phyloP scores from a whole-genome alignment of 2,888 invertebrate species.

The Seira ritae region DNA sequence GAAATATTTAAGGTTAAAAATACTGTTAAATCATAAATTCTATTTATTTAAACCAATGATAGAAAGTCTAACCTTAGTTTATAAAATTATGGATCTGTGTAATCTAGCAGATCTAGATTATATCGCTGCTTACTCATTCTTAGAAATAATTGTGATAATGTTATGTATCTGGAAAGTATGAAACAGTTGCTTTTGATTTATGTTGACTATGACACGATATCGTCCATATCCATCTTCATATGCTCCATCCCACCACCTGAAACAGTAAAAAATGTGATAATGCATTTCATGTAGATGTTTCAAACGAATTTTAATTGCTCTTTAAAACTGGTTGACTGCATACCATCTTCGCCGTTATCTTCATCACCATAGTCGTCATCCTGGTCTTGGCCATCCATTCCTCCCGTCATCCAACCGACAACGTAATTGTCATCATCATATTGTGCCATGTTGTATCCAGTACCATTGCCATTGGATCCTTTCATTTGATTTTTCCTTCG shows the following conservation, averaged over 20 bases:
- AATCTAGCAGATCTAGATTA: no score
- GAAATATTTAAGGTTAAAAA: not conserved
- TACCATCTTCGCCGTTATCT: conserved; percentile 33
- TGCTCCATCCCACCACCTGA: not conserved
- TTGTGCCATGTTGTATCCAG: not conserved
- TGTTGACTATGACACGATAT: conserved; percentile 32
- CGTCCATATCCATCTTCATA: conserved; percentile 57
- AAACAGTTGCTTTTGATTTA: conserved; percentile 1
- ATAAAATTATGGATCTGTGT: no score
- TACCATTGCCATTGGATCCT: conserved; percentile 36
- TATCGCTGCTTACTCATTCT: no score
- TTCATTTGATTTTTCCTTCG: conserved; percentile 64
- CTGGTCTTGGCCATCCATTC: conserved; percentile 41
- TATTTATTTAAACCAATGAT: no score
- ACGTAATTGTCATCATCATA: conserved; percentile 40
- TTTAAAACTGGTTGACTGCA: no score
- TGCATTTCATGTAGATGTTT: no score
- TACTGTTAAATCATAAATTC: not conserved
- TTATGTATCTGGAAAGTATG: no score
- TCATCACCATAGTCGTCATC: conserved; percentile 26
- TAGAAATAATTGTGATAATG: no score
- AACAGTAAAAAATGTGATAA: not conserved
- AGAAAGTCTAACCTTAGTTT: not conserved
- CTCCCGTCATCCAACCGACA: conserved; percentile 65
- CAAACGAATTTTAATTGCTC: no score